phyloP scores from a whole-genome alignment of 2,797 vertebrate genomes.

The Melopsittacus undulatus region DNA sequence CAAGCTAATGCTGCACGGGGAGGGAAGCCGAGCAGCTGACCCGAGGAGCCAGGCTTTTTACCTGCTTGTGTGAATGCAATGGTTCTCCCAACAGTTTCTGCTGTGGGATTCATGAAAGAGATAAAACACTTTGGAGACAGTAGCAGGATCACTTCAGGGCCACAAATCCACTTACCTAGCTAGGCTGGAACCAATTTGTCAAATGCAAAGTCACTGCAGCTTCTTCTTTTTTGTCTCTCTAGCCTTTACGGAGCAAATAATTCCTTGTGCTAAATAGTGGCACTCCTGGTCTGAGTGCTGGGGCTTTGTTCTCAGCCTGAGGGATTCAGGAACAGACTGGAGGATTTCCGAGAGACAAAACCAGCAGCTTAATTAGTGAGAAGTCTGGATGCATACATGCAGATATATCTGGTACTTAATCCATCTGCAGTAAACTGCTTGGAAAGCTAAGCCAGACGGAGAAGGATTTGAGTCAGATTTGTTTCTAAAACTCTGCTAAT shows the following conservation, averaged over 20 bases:
- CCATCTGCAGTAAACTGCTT: background rate
- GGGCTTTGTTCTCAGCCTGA: background rate
- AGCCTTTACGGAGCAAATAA: background rate
- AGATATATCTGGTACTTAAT: background rate
- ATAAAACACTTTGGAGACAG: background rate
- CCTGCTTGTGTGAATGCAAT: rapidly evolving
- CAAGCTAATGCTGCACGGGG: background rate
- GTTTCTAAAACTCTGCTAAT: background rate
- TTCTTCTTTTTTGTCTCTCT: background rate
- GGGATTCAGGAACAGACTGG: background rate
- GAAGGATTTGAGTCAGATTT: background rate
- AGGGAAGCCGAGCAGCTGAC: background rate
- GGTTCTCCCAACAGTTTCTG: background rate
- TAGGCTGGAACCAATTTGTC: background rate
- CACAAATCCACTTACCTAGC: background rate
- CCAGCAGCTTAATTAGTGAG: background rate
- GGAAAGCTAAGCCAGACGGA: background rate
- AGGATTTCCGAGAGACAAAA: background rate
- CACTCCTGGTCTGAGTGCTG: background rate
- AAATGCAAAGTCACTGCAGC: background rate
- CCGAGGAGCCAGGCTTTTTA: background rate
- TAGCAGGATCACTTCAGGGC: background rate
- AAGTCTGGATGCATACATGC: background rate
- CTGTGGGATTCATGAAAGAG: background rate
- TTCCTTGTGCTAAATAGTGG: background rate